phyloP scores from a whole-genome alignment of 2,888 invertebrate species.

The Argyresthia albistria region DNA sequence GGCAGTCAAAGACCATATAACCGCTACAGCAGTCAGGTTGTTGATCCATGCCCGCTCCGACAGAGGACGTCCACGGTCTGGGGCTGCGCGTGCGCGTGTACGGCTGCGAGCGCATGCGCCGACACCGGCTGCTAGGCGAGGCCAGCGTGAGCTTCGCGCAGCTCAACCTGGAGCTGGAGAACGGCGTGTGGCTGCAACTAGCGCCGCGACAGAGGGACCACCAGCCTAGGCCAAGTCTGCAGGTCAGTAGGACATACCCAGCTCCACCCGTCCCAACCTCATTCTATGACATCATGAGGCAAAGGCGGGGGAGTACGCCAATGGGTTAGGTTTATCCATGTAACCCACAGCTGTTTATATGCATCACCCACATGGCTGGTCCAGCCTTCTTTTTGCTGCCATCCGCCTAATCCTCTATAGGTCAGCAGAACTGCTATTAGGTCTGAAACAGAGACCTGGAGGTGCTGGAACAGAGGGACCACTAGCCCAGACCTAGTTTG shows the following conservation, averaged over 20 bases:
- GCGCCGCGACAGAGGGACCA: constrained; percentile 75
- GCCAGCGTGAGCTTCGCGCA: constrained; percentile 91
- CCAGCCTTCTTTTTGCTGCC: no score
- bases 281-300: no score
- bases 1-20: no score
- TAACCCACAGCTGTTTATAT: no score
- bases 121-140: constrained; percentile 93
- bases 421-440: constrained; percentile 74
- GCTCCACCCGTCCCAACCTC: no score
- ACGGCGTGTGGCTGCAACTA: constrained; percentile 90
- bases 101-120: constrained; percentile 92
- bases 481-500: constrained; percentile 19
- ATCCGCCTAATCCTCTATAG: no score
- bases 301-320: no score
- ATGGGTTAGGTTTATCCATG: no score
- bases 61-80: constrained; percentile 94
- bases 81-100: constrained; percentile 92
- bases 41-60: constrained; percentile 11
- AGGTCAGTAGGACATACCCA: constrained; percentile 28
- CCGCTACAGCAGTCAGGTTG: no score
- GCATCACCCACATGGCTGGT: no score
- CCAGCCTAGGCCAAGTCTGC: constrained; percentile 20
- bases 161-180: constrained; percentile 91
- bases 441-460: constrained; percentile 91
- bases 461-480: constrained; percentile 75